A percentile compares a stretch with the other conserved stretches of the same genome.
Evolutionary conservation across 2,888 invertebrate genomes (phyloP).

Genomic region (Ormyrus labotus): DNA sequence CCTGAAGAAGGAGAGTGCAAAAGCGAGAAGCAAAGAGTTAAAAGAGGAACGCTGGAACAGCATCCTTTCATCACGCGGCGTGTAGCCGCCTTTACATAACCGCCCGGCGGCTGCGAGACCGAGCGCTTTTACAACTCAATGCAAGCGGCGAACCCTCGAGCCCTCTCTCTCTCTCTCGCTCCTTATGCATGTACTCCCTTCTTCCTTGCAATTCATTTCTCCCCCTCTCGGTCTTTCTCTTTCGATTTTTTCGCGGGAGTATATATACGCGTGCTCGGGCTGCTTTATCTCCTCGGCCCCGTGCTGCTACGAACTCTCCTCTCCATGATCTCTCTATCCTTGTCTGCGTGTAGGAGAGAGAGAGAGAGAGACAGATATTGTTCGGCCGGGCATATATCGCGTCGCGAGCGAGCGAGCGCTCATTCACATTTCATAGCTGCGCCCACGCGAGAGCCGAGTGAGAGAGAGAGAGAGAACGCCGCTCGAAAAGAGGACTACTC

Average conservation of each 20-base stretch:
- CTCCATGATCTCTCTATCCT: conserved; percentile 58
- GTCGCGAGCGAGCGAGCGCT: conserved; percentile 53
- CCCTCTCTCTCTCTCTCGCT: conserved; percentile 56
- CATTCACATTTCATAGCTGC: conserved; percentile 64
- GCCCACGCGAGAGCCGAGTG: conserved; percentile 18
- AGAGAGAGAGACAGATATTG: conserved; percentile 61
- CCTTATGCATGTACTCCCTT: conserved; percentile 56
- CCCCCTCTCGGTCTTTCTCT: conserved; percentile 33
- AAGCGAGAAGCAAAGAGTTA: conserved; percentile 69
- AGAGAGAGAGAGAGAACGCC: too few species aligned
- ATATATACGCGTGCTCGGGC: neutral
- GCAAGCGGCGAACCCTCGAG: conserved; percentile 66
- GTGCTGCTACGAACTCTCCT: neutral
- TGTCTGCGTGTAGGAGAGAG: conserved; percentile 32
- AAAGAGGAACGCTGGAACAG: conserved; percentile 74
- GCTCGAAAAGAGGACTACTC: too few species aligned
- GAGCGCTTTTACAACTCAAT: conserved; percentile 76
- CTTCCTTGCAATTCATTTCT: conserved; percentile 26
- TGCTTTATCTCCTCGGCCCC: conserved; percentile 45
- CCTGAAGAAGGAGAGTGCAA: conserved; percentile 63
- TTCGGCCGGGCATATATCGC: conserved; percentile 54
- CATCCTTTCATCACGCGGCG: conserved; percentile 76
- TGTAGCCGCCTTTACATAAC: conserved; percentile 75
- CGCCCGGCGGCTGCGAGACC: conserved; percentile 72
- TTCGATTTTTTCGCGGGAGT: conserved; percentile 26